A percentile compares a stretch with the other conserved stretches of the same genome.
Conservation (phyloP, 2,113 vertebrate genomes). For the Cottus gobio region DNA sequence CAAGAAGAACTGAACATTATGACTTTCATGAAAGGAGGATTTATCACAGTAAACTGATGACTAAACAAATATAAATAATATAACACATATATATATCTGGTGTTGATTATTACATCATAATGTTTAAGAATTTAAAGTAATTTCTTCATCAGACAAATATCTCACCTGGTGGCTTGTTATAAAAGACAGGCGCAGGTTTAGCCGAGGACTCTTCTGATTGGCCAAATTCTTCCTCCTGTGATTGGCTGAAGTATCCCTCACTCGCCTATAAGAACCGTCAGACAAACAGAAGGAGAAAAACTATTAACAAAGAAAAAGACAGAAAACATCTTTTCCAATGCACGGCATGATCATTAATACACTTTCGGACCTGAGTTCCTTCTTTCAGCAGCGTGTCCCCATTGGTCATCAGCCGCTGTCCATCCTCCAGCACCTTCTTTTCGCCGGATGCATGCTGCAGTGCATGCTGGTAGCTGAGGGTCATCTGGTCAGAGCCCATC, state of each 20-base stretch:
- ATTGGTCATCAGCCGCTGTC: conserved; percentile 92
- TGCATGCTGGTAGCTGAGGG: conserved; percentile 88
- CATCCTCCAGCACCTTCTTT: conserved; percentile 78
- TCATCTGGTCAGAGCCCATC: conserved; percentile 82
- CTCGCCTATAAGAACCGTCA: conserved; percentile 85
- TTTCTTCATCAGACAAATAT: not conserved
- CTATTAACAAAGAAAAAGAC: not conserved
- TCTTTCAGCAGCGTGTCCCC: conserved; percentile 93
- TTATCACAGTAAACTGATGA: not conserved
- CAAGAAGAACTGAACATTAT: not conserved
- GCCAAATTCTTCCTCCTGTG: conserved; percentile 94
- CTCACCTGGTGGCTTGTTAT: conserved; percentile 96
- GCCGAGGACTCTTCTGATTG: conserved; percentile 90
- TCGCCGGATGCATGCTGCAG: conserved; percentile 84
- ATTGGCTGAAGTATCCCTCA: conserved; percentile 97
- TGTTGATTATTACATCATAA: not conserved
- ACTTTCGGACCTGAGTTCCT: conserved; percentile 86
- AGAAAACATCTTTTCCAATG: fast-evolving
- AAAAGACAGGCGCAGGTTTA: conserved; percentile 92
- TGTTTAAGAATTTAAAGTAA: too few species aligned
- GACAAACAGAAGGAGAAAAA: not conserved
- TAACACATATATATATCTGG: too few species aligned
- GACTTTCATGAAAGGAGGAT: not conserved
- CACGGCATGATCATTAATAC: not conserved
- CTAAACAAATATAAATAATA: not conserved